Percentiles rank a stretch among this genome's conserved stretches.
These are phyloP conservation scores for Coenonympha arcania DNA, from an alignment of 2,888 invertebrate genomes.

Conservation along the genomic window DNA sequence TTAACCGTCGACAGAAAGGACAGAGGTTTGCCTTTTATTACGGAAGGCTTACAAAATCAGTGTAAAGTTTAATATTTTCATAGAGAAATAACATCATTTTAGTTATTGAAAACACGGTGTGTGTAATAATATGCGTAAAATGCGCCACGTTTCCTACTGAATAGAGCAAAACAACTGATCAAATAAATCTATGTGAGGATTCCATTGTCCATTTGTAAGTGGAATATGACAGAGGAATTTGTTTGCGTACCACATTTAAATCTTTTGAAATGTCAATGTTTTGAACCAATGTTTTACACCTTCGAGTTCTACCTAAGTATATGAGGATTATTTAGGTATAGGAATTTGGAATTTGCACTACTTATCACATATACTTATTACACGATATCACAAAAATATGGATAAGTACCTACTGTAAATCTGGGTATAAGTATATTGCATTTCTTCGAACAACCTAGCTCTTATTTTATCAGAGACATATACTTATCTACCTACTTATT, in stretches of 20 bases:
- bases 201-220: conserved; percentile 35
- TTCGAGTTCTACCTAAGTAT: neutral
- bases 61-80: neutral
- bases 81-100: neutral
- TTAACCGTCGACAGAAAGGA: too few relatives aligned
- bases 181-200: conserved; percentile 59
- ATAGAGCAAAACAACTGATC: conserved; percentile 58
- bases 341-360: too few relatives aligned
- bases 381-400: too few relatives aligned
- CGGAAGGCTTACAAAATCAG: neutral
- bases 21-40: too few relatives aligned
- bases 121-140: conserved; percentile 16
- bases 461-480: too few relatives aligned
- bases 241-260: conserved; percentile 29
- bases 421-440: too few relatives aligned
- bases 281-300: neutral
- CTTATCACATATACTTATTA: too few relatives aligned
- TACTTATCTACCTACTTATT: too few relatives aligned
- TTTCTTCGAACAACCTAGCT: too few relatives aligned
- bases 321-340: too few relatives aligned
- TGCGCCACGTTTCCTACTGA: conserved; percentile 23
- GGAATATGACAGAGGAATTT: conserved; percentile 31
- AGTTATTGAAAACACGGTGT: neutral
- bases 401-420: too few relatives aligned
- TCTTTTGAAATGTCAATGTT: conserved; percentile 1